phyloP scores from a whole-genome alignment of 1,140 invertebrate genomes.

The Lordiphosa stackelbergi region DNA sequence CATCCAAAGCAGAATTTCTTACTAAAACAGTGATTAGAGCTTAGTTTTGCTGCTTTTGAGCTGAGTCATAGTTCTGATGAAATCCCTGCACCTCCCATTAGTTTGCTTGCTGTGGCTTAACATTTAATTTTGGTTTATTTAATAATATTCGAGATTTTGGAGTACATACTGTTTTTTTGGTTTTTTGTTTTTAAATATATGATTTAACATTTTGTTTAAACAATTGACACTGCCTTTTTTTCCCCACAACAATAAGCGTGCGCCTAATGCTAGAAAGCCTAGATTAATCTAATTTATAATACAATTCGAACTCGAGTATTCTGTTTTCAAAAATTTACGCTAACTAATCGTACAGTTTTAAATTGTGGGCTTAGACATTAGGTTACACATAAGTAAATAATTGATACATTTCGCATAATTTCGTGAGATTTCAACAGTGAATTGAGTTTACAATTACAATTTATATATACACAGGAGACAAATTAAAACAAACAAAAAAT shows the following conservation, averaged over 20 bases:
- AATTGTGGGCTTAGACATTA: constrained; percentile 26
- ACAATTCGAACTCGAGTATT: constrained; percentile 5
- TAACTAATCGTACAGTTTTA: constrained; percentile 45
- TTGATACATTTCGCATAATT: constrained; percentile 61
- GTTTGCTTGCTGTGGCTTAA: constrained; percentile 24
- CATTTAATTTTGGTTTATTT: constrained; percentile 65
- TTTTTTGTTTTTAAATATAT: constrained; percentile 35
- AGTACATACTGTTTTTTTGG: constrained; percentile 42
- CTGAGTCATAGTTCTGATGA: constrained; percentile 45
- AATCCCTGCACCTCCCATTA: constrained; percentile 13
- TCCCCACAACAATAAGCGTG: constrained; percentile 32
- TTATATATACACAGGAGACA: constrained; percentile 23
- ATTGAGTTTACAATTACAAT: constrained; percentile 19
- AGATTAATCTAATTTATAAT: constrained; percentile 8
- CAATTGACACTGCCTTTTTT: constrained; percentile 49
- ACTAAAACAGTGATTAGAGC: constrained; percentile 8
- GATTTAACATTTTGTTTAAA: constrained; percentile 34
- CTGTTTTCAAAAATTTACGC: constrained; percentile 37
- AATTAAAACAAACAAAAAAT: constrained; percentile 20
- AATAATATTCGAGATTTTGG: constrained; percentile 39
- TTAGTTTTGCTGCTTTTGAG: too few species aligned
- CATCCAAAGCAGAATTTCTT: not conserved
- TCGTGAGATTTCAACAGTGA: constrained; percentile 63
- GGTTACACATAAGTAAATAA: constrained; percentile 47
- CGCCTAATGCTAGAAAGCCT: constrained; percentile 27